Evolutionary conservation across 2,113 vertebrate species (phyloP).

Genomic region (Rhinichthys klamathensis): DNA sequence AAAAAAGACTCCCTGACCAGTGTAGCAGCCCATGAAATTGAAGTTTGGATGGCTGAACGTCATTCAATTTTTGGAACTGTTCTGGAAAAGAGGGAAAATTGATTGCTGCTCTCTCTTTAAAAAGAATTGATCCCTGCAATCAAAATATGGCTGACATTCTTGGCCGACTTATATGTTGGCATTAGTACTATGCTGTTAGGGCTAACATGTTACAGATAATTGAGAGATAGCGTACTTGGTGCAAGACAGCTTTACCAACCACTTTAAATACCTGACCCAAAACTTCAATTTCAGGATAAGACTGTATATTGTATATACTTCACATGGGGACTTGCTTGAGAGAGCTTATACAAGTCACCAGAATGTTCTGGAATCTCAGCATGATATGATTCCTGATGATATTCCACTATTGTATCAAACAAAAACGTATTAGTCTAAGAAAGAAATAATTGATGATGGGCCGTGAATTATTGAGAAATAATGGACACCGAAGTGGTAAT

Average conservation of each 20-base stretch:
- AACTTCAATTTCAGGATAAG: not conserved
- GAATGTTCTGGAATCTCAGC: conserved; percentile 4
- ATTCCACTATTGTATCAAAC: not conserved
- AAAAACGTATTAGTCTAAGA: not conserved
- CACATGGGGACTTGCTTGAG: not conserved
- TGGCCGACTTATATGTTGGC: conserved; percentile 28
- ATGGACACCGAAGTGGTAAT: too few species aligned
- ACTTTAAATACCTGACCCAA: conserved; percentile 21
- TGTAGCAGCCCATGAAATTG: conserved; percentile 61
- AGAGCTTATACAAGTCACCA: not conserved
- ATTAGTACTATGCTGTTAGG: conserved; percentile 39
- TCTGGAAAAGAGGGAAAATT: conserved; percentile 33
- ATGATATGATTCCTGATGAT: not conserved
- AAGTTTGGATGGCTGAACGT: conserved; percentile 54
- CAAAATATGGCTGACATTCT: conserved; percentile 47
- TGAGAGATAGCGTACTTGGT: conserved; percentile 10
- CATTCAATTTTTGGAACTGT: conserved; percentile 51
- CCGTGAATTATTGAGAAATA: not conserved
- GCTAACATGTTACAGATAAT: conserved; percentile 25
- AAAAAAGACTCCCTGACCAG: conserved; percentile 51
- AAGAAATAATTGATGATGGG: not conserved
- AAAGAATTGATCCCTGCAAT: conserved; percentile 46
- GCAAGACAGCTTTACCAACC: not conserved
- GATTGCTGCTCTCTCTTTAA: conserved; percentile 38
- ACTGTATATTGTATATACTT: not conserved